phyloP scores from a whole-genome alignment of 1,140 invertebrate species.

The Formica exsecta region DNA sequence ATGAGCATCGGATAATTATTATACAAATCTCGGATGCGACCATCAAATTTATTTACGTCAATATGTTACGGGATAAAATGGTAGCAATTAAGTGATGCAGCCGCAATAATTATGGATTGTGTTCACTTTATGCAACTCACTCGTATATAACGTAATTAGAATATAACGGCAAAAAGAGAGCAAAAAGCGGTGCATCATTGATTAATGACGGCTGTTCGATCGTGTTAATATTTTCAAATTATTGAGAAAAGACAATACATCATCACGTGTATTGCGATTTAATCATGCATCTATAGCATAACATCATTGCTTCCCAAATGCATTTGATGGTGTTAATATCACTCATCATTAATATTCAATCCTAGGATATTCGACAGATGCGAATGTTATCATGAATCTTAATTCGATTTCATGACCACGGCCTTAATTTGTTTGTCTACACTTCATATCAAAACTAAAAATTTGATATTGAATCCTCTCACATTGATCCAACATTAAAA shows the following conservation, averaged over 20 bases:
- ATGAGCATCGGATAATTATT: constrained; percentile 23
- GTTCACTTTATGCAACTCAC: constrained; percentile 43
- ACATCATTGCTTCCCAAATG: not conserved
- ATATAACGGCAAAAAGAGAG: constrained; percentile 28
- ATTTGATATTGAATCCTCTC: too few relatives aligned
- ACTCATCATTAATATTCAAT: constrained; percentile 49
- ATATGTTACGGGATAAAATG: constrained; percentile 52
- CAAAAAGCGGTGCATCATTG: constrained; percentile 32
- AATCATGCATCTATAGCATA: constrained; percentile 17
- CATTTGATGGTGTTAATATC: constrained; percentile 5
- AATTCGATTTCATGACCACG: not conserved
- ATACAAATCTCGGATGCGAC: constrained; percentile 20
- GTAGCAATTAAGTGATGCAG: constrained; percentile 48
- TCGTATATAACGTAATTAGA: constrained; percentile 42
- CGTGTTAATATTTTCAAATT: constrained; percentile 42
- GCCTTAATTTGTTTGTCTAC: not conserved
- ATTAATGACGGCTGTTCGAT: constrained; percentile 42
- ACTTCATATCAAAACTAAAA: not conserved
- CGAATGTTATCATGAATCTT: constrained; percentile 9
- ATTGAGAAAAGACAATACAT: constrained; percentile 47
- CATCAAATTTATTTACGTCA: constrained; percentile 36
- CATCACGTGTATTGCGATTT: constrained; percentile 24
- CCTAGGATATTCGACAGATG: not conserved
- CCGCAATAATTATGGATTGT: constrained; percentile 49
- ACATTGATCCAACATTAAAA: too few relatives aligned